Evolutionary conservation across 2,113 vertebrate genomes (phyloP).

Genomic region (Scopus umbretta): DNA sequence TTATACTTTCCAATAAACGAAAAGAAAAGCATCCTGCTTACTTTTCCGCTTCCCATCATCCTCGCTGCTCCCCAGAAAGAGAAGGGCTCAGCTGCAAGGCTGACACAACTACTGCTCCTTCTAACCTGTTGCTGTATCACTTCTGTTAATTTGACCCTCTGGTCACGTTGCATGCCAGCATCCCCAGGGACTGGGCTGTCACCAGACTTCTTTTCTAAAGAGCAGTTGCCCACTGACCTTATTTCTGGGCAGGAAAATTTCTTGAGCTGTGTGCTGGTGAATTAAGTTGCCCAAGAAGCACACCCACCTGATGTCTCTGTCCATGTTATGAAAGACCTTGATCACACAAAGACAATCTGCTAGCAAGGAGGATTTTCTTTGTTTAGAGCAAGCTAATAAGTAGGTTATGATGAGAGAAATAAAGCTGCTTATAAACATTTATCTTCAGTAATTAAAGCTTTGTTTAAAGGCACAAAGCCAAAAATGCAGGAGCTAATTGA

Average conservation of each 20-base stretch:
- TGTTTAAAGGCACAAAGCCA: neutral
- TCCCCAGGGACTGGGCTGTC: accelerated
- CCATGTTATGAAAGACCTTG: neutral
- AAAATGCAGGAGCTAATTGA: conserved; percentile 18
- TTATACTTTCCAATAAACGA: neutral
- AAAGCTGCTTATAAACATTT: conserved; percentile 6
- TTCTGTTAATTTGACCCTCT: neutral
- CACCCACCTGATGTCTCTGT: neutral
- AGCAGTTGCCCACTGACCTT: neutral
- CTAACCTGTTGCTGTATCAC: neutral
- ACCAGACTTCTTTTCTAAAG: neutral
- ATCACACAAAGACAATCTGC: neutral
- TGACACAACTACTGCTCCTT: neutral
- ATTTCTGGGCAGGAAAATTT: neutral
- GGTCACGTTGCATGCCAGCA: neutral
- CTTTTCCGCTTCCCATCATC: neutral
- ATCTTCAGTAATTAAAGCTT: neutral
- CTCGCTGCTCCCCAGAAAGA: neutral
- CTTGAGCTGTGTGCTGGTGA: neutral
- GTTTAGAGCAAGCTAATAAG: neutral
- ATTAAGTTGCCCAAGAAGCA: neutral
- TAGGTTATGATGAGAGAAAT: neutral
- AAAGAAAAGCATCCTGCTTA: neutral
- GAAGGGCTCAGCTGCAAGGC: neutral
- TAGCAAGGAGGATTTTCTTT: neutral